Evolutionary conservation across 2,888 invertebrate genomes (phyloP).

Genomic region (Andrena minutula): DNA sequence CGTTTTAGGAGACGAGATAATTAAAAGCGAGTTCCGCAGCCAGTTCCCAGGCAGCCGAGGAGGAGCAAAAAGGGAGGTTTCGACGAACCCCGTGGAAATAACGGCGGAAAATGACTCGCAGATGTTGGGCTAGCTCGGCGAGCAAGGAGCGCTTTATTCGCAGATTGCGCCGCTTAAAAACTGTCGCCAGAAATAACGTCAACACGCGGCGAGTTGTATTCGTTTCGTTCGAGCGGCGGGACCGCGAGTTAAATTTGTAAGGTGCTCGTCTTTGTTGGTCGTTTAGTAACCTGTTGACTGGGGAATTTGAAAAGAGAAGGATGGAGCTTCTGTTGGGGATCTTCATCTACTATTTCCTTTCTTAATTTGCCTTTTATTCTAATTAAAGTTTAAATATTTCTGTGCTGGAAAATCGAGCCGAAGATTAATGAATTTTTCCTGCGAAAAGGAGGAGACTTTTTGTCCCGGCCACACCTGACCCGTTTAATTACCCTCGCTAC

Average conservation of each 20-base stretch:
- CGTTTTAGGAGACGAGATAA: constrained; percentile 51
- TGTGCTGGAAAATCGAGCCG: neutral
- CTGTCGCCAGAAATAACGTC: constrained; percentile 65
- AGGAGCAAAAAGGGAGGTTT: constrained; percentile 47
- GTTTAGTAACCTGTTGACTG: constrained; percentile 57
- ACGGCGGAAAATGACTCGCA: constrained; percentile 68
- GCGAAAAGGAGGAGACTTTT: neutral
- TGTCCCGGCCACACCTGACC: neutral
- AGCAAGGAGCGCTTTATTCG: constrained; percentile 60
- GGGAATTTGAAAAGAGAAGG: constrained; percentile 24
- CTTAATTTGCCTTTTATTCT: neutral
- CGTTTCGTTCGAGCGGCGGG: constrained; percentile 54
- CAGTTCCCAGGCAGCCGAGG: constrained; percentile 37
- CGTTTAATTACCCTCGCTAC: neutral
- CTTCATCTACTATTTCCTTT: neutral
- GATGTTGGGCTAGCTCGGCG: constrained; percentile 57
- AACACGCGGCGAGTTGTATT: constrained; percentile 55
- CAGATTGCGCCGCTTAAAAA: constrained; percentile 64
- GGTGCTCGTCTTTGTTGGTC: constrained; percentile 38
- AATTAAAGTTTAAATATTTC: neutral
- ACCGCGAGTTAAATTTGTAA: constrained; percentile 54
- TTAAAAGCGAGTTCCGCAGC: constrained; percentile 54
- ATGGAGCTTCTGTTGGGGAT: constrained; percentile 2
- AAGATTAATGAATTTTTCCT: neutral
- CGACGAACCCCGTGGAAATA: constrained; percentile 67